phyloP scores from a whole-genome alignment of 2,888 invertebrate genomes.

The Cerastoderma edule region DNA sequence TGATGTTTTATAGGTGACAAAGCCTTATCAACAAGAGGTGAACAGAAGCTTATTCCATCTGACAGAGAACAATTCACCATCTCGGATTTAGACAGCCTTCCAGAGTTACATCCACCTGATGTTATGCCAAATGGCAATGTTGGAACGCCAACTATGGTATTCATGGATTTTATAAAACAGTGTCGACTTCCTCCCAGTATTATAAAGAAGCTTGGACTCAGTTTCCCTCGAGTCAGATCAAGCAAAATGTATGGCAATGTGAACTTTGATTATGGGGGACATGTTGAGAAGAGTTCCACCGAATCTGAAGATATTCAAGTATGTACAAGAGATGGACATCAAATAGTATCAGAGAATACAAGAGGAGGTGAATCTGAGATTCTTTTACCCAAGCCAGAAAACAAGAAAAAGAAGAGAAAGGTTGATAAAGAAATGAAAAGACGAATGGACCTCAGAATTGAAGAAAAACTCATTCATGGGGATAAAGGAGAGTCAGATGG shows the following conservation, averaged over 20 bases:
- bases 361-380: conserved; percentile 6
- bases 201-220: conserved; percentile 84
- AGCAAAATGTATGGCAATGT: conserved; percentile 84
- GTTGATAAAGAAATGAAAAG: conserved; percentile 55
- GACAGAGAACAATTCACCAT: conserved; percentile 77
- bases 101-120: conserved; percentile 80
- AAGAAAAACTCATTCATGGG: conserved; percentile 73
- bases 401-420: conserved; percentile 43
- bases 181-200: conserved; percentile 84
- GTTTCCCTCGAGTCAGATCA: conserved; percentile 78
- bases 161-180: conserved; percentile 84
- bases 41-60: conserved; percentile 70
- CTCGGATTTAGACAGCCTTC: conserved; percentile 75
- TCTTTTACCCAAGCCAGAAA: not conserved
- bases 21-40: conserved; percentile 67
- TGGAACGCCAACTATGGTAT: conserved; percentile 85
- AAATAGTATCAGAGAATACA: conserved; percentile 39
- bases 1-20: conserved; percentile 27
- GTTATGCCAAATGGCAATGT: conserved; percentile 86
- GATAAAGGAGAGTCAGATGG: conserved; percentile 63
- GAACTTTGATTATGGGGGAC: conserved; percentile 82
- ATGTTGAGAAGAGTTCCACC: conserved; percentile 47
- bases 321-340: conserved; percentile 61
- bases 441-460: conserved; percentile 73
- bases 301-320: conserved; percentile 55